Evolutionary conservation across 2,888 invertebrate species (phyloP).

Genomic region (Apantesis nais): DNA sequence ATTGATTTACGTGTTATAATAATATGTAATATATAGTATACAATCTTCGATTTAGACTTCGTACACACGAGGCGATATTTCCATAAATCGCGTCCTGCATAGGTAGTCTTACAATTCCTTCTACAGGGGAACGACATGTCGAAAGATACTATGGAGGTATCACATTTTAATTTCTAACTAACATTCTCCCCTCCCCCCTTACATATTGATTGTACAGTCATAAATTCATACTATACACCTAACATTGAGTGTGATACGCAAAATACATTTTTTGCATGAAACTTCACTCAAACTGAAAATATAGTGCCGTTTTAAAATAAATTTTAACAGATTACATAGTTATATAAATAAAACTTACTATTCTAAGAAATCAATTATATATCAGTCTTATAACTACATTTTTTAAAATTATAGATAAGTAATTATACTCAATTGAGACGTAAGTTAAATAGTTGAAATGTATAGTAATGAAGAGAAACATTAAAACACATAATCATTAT

Average conservation of each 20-base stretch:
- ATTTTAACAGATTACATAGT: constrained; percentile 40
- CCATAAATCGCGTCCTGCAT: constrained; percentile 37
- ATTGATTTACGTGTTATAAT: constrained; percentile 46
- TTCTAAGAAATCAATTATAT: constrained; percentile 67
- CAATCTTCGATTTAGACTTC: constrained; percentile 29
- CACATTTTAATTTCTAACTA: constrained; percentile 68
- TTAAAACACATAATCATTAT: constrained; percentile 54
- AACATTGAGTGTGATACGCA: constrained; percentile 57
- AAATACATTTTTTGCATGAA: constrained; percentile 52
- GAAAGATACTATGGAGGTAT: constrained; percentile 66
- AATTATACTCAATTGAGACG: constrained; percentile 50
- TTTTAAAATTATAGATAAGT: constrained; percentile 57
- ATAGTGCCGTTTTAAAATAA: constrained; percentile 71
- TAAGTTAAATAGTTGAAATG: constrained; percentile 51
- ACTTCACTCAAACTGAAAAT: constrained; percentile 54
- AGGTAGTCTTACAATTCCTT: constrained; percentile 54
- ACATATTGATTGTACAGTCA: constrained; percentile 49
- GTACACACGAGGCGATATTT: constrained; percentile 25
- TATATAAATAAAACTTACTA: constrained; percentile 48
- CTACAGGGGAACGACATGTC: constrained; percentile 58
- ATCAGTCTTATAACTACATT: constrained; percentile 83
- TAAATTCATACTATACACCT: constrained; percentile 53
- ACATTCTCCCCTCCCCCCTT: constrained; percentile 40
- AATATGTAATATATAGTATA: constrained; percentile 37
- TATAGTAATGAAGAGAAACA: constrained; percentile 52